Evolutionary conservation across 2,797 vertebrate species (phyloP).

Genomic region (Spea hammondii): DNA sequence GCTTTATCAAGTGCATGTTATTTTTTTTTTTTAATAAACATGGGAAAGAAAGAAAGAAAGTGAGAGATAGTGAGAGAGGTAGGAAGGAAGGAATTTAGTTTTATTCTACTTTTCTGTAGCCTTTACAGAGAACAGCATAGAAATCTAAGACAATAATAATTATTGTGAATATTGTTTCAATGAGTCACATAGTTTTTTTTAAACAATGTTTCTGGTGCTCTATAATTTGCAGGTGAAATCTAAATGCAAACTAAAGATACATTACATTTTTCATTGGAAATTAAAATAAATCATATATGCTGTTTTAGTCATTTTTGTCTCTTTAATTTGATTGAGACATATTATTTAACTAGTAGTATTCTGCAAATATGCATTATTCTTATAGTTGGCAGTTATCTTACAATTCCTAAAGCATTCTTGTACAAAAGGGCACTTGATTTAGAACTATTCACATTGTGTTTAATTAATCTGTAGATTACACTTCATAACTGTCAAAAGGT

Average conservation of each 20-base stretch:
- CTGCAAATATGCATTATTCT: constrained; percentile 10
- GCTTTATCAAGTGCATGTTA: no score
- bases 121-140: no score
- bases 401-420: constrained; percentile 13
- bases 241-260: no score
- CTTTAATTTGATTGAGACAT: not conserved
- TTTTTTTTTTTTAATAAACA: not conserved
- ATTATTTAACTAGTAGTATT: not conserved
- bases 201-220: no score
- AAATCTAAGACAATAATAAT: no score
- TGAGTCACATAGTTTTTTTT: no score
- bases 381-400: not conserved
- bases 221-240: no score
- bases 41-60: no score
- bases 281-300: not conserved
- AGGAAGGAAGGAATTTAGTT: no score
- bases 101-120: no score
- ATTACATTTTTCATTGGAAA: not conserved
- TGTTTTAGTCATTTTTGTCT: not conserved
- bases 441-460: constrained; percentile 35
- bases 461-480: constrained; percentile 41
- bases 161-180: no score
- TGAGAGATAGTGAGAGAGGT: no score
- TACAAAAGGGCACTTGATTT: constrained; percentile 25
- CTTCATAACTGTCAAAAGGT: constrained; percentile 33